Conservation (phyloP, 2,888 invertebrate species). For the Drosophila setosimentum region DNA sequence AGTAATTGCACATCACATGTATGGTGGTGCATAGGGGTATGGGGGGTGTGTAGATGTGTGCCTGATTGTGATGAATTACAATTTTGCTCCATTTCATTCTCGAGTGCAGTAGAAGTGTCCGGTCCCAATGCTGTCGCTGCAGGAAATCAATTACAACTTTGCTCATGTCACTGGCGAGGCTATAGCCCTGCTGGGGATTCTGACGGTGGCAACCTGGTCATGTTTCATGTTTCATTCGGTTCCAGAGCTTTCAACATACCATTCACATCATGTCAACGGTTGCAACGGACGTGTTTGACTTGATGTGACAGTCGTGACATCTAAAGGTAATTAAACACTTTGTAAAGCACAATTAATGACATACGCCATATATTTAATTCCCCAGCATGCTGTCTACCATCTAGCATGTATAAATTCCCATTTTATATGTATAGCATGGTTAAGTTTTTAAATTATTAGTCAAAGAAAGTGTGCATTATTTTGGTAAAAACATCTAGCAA, state of each 20-base stretch:
- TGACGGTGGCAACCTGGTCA: constrained; percentile 29
- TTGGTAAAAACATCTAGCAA: neutral
- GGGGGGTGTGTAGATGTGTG: neutral
- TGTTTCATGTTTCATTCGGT: constrained; percentile 32
- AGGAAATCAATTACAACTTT: constrained; percentile 79
- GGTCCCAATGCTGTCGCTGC: constrained; percentile 28
- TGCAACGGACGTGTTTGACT: constrained; percentile 39
- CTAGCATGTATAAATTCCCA: constrained; percentile 1
- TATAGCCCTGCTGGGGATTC: neutral
- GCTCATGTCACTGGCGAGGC: constrained; percentile 40
- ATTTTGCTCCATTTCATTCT: constrained; percentile 26
- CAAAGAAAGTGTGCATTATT: neutral
- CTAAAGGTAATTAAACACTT: constrained; percentile 71
- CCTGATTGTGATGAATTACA: constrained; percentile 46
- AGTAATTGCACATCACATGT: neutral
- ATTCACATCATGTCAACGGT: constrained; percentile 53
- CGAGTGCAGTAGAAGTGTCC: neutral
- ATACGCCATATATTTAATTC: neutral
- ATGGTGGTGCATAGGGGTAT: neutral
- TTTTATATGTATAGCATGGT: neutral
- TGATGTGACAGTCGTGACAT: constrained; percentile 41
- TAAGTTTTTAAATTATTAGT: neutral
- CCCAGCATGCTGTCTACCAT: constrained; percentile 3
- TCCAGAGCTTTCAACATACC: constrained; percentile 36
- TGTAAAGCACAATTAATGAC: constrained; percentile 63